Conservation (phyloP, 2,797 vertebrate genomes). For the Anableps anableps region DNA sequence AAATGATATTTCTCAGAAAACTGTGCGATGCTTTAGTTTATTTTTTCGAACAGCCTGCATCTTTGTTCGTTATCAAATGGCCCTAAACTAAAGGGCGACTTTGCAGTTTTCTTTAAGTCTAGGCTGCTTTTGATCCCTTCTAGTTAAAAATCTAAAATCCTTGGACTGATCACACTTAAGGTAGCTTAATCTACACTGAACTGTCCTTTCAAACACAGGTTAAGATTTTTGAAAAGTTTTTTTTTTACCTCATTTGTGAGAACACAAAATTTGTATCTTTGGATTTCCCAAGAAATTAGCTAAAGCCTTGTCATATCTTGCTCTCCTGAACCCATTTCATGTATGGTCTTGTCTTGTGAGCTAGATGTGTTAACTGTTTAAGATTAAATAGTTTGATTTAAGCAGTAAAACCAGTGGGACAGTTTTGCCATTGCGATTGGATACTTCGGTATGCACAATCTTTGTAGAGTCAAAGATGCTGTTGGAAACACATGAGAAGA, state of each 20-base stretch:
- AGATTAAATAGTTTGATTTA: not conserved
- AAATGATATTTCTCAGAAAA: too few relatives aligned
- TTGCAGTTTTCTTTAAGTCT: too few relatives aligned
- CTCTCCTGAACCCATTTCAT: not conserved
- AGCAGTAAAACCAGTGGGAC: not conserved
- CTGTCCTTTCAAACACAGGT: not conserved
- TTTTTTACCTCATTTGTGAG: not conserved
- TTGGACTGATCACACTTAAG: not conserved
- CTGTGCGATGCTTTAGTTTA: too few relatives aligned
- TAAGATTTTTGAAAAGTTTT: not conserved
- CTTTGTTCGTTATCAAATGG: too few relatives aligned
- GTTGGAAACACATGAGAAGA: constrained; percentile 18
- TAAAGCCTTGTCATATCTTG: not conserved
- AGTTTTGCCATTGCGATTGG: not conserved
- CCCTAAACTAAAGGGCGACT: too few relatives aligned
- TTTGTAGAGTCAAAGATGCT: constrained; percentile 21
- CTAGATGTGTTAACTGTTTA: not conserved
- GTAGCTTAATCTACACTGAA: not conserved
- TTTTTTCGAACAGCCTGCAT: too few relatives aligned
- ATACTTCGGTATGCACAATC: constrained; percentile 2
- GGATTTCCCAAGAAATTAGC: not conserved
- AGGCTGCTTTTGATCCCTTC: not conserved
- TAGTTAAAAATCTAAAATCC: not conserved
- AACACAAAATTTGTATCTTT: not conserved
- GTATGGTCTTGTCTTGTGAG: not conserved